These are phyloP conservation scores for Spicauda simplicius DNA, from an alignment of 2,888 invertebrate genomes.

Conservation along the genomic window DNA sequence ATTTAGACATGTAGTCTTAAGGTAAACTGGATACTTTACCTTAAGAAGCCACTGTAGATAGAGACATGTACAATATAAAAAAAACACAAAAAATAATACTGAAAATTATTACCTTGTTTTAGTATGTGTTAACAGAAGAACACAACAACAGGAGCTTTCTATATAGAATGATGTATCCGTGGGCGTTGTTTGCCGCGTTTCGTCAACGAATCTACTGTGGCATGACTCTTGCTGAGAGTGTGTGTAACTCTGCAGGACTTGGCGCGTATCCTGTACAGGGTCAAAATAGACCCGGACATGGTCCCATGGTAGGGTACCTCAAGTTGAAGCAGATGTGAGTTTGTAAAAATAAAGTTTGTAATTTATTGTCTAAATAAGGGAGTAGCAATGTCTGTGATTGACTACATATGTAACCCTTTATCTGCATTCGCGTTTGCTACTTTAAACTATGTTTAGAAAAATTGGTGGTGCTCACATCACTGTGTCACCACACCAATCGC, in stretches of 20 bases:
- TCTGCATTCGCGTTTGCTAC: too few relatives aligned
- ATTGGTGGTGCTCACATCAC: too few relatives aligned
- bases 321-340: conserved; percentile 85
- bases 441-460: too few relatives aligned
- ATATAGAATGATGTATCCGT: conserved; percentile 93
- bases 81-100: too few relatives aligned
- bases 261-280: conserved; percentile 94
- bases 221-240: conserved; percentile 95
- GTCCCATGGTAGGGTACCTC: conserved; percentile 90
- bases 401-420: too few relatives aligned
- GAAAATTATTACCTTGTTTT: conserved; percentile 54
- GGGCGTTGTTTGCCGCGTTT: conserved; percentile 94
- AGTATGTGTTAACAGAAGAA: conserved; percentile 93
- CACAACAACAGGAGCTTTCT: conserved; percentile 89
- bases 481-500: too few relatives aligned
- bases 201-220: conserved; percentile 96
- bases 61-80: too few relatives aligned
- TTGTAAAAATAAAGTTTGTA: background rate
- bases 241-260: conserved; percentile 95
- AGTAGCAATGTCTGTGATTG: too few relatives aligned
- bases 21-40: too few relatives aligned
- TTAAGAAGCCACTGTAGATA: too few relatives aligned
- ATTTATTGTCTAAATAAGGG: background rate
- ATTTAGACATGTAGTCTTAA: too few relatives aligned
- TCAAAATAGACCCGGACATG: conserved; percentile 91